A percentile compares a stretch with the other conserved stretches of the same genome.
phyloP scores from a whole-genome alignment of 2,113 vertebrate genomes.

The Sialia sialis region DNA sequence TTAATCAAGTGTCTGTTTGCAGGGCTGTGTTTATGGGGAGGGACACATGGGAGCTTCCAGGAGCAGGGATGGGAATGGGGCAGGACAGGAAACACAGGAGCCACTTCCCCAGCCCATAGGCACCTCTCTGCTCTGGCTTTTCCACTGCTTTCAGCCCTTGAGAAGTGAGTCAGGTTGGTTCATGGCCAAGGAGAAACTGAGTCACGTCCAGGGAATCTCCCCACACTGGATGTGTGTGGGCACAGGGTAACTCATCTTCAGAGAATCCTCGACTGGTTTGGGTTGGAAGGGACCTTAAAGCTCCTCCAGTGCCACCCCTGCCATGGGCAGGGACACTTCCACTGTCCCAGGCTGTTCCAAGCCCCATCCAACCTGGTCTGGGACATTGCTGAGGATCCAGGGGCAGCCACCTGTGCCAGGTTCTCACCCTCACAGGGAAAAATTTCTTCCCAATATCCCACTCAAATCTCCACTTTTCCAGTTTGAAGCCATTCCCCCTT shows the following conservation, averaged over 20 bases:
- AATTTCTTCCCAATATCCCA: not conserved
- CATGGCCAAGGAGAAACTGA: not conserved
- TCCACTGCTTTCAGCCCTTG: not conserved
- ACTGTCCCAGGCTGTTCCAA: accelerated
- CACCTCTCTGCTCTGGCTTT: not conserved
- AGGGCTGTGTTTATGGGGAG: not conserved
- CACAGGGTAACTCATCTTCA: not conserved
- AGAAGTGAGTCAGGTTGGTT: not conserved
- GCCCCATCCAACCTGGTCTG: accelerated
- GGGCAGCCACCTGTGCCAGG: not conserved
- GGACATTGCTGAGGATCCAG: not conserved
- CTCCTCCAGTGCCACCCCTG: not conserved
- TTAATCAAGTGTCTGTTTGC: not conserved
- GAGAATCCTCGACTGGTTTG: accelerated
- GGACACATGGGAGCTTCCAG: accelerated
- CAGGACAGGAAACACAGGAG: not conserved
- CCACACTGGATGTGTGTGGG: accelerated
- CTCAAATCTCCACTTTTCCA: not conserved
- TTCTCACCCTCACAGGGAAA: accelerated
- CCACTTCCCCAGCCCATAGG: accelerated
- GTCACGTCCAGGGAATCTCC: not conserved
- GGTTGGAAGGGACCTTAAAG: not conserved
- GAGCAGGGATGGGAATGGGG: not conserved
- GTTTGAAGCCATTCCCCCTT: not conserved
- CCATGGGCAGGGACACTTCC: not conserved